Conservation (phyloP, 2,888 invertebrate species). For the Apodemia duryi region DNA sequence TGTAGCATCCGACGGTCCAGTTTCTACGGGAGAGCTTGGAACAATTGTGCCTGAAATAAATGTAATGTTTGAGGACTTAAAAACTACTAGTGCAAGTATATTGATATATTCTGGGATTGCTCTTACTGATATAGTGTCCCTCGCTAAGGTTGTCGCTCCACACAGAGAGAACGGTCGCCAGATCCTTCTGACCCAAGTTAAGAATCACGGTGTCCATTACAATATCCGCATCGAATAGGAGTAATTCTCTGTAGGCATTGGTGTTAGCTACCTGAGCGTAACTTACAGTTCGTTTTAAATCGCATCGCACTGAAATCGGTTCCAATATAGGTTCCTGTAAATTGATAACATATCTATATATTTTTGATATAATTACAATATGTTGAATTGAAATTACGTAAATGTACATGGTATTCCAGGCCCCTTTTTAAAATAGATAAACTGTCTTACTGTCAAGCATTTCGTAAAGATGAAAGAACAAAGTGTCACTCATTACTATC, state of each 20-base stretch:
- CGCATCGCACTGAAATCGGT: conserved; percentile 84
- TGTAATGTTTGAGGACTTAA: not conserved
- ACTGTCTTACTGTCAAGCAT: too few species aligned
- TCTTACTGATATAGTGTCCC: conserved; percentile 74
- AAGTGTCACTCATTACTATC: too few species aligned
- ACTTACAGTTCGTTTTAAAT: conserved; percentile 81
- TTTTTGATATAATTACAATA: too few species aligned
- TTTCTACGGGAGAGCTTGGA: conserved; percentile 64
- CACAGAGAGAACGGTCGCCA: conserved; percentile 84
- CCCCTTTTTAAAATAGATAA: too few species aligned
- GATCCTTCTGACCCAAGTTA: conserved; percentile 86
- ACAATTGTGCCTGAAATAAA: conserved; percentile 46
- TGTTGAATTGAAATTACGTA: too few species aligned
- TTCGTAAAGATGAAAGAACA: too few species aligned
- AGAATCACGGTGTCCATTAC: conserved; percentile 82
- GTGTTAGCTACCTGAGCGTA: conserved; percentile 44
- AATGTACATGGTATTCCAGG: too few species aligned
- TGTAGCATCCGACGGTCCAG: conserved; percentile 64
- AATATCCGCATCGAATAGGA: conserved; percentile 82
- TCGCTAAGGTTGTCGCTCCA: conserved; percentile 85
- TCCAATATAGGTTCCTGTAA: conserved; percentile 85
- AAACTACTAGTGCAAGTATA: not conserved
- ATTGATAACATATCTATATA: not conserved
- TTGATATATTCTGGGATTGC: not conserved
- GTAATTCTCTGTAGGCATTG: conserved; percentile 50